Percentiles rank a stretch among this genome's conserved stretches.
Evolutionary conservation across 2,113 vertebrate genomes (phyloP).

Genomic region (Thunnus thynnus): DNA sequence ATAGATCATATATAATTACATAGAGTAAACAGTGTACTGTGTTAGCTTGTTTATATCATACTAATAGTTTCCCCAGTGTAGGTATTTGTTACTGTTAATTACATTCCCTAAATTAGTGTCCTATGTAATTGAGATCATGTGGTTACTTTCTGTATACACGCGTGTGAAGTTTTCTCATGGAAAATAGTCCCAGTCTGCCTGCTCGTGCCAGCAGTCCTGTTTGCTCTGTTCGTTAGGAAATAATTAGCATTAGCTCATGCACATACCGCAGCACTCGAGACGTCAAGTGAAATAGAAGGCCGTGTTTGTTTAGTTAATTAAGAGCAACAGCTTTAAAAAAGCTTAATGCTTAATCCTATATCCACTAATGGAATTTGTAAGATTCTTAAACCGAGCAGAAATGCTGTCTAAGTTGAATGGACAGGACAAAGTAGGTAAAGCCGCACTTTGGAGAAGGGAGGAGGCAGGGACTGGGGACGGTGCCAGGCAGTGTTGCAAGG

Average conservation of each 20-base stretch:
- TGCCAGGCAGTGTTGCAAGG: slow-evolving; percentile 70
- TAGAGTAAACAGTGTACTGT: neutral
- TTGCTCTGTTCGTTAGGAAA: slow-evolving; percentile 45
- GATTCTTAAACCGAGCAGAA: slow-evolving; percentile 65
- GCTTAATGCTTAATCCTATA: slow-evolving; percentile 74
- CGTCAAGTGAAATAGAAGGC: slow-evolving; percentile 66
- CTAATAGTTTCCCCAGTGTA: slow-evolving; percentile 19
- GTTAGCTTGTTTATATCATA: neutral
- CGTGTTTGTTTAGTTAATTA: slow-evolving; percentile 81
- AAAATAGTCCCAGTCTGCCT: slow-evolving; percentile 27
- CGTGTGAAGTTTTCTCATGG: neutral
- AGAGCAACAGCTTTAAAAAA: slow-evolving; percentile 71
- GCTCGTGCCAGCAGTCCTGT: slow-evolving; percentile 20
- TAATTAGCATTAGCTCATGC: slow-evolving; percentile 68
- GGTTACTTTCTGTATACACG: slow-evolving; percentile 10
- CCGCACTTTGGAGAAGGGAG: slow-evolving; percentile 47
- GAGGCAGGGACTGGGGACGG: slow-evolving; percentile 55
- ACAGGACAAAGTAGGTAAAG: slow-evolving; percentile 68
- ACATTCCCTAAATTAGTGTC: slow-evolving; percentile 25
- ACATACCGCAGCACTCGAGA: slow-evolving; percentile 60
- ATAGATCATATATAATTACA: neutral
- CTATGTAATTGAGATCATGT: slow-evolving; percentile 26
- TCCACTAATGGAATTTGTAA: slow-evolving; percentile 77
- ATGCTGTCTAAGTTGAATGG: slow-evolving; percentile 47
- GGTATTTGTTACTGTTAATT: slow-evolving; percentile 26